phyloP scores from a whole-genome alignment of 2,797 vertebrate genomes.

The Botia kubotai region DNA sequence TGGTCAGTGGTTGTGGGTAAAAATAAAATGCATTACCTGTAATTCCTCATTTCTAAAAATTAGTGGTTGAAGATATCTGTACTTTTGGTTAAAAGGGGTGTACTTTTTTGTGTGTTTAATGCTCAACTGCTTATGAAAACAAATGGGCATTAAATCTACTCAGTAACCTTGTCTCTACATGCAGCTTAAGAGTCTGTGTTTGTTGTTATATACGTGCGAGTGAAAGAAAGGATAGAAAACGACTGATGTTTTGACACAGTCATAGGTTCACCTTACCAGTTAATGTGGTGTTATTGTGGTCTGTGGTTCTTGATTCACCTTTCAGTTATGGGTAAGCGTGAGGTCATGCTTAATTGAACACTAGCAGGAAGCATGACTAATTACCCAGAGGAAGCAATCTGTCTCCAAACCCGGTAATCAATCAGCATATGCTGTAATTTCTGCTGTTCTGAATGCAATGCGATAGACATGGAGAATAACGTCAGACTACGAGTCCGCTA shows the following conservation, averaged over 20 bases:
- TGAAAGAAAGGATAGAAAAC: background rate
- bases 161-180: conserved; percentile 17
- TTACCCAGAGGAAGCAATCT: conserved; percentile 40
- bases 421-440: conserved; percentile 59
- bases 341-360: conserved; percentile 59
- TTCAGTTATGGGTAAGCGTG: conserved; percentile 60
- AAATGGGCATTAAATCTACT: conserved; percentile 37
- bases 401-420: conserved; percentile 52
- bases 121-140: conserved; percentile 9
- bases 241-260: conserved; percentile 2
- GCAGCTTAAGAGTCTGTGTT: background rate
- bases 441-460: conserved; percentile 53
- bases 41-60: conserved; percentile 1
- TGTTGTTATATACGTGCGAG: background rate
- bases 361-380: conserved; percentile 69
- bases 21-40: conserved; percentile 10
- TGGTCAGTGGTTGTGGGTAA: background rate
- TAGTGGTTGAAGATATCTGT: background rate
- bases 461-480: background rate
- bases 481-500: background rate
- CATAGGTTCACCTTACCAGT: background rate
- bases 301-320: conserved; percentile 63
- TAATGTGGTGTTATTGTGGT: background rate
- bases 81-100: background rate
- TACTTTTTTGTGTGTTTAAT: background rate